Evolutionary conservation across 2,797 vertebrate species (phyloP).

Genomic region (Melanotaenia trifasciata): DNA sequence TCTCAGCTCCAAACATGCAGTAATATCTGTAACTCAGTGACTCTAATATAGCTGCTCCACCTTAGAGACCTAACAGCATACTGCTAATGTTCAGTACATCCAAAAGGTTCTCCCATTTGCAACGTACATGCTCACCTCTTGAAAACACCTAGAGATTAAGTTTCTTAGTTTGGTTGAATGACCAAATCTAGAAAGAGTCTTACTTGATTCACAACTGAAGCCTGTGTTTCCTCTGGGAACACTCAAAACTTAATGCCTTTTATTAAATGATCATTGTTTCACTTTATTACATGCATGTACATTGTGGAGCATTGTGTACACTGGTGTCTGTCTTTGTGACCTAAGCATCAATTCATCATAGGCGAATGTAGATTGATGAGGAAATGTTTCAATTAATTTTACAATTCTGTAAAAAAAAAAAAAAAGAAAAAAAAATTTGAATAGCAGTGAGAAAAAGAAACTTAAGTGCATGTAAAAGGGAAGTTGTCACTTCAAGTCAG

Average conservation of each 20-base stretch:
- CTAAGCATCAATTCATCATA: neutral
- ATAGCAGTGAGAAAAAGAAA: constrained; percentile 8
- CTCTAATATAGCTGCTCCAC: too few species aligned
- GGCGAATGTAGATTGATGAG: neutral
- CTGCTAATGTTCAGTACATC: too few species aligned
- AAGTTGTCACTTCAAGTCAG: constrained; percentile 15
- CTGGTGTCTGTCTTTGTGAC: constrained; percentile 12
- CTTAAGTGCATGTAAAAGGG: constrained; percentile 1
- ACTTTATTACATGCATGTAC: neutral
- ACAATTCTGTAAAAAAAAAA: neutral
- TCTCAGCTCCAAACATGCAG: too few species aligned
- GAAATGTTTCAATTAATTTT: neutral
- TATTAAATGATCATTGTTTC: neutral
- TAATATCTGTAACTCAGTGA: too few species aligned
- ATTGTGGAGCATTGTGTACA: constrained; percentile 6
- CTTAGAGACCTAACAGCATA: too few species aligned
- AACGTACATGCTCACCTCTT: too few species aligned
- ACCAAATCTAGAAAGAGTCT: neutral
- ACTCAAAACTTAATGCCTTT: constrained; percentile 2
- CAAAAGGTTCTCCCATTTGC: too few species aligned
- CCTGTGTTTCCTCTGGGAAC: neutral
- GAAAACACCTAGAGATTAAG: too few species aligned
- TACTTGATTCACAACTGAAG: neutral
- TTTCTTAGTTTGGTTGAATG: neutral
- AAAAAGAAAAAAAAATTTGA: neutral